Evolutionary conservation across 2,888 invertebrate genomes (phyloP).

Genomic region (Embidobia sp.): DNA sequence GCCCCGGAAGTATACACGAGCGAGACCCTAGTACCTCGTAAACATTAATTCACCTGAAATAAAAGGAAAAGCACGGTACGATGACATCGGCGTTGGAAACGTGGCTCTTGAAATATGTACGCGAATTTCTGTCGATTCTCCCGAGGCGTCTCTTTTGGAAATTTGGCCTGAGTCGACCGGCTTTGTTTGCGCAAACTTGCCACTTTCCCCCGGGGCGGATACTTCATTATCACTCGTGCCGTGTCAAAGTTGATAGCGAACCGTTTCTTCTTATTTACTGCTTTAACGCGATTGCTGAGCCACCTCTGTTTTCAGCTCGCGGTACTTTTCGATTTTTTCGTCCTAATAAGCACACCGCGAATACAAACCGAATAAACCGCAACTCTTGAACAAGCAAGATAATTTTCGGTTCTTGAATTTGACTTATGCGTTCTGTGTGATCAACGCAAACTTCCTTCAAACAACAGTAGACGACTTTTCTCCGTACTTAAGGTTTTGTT

Average conservation of each 20-base stretch:
- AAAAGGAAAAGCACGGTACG: slow-evolving; percentile 46
- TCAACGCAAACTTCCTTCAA: slow-evolving; percentile 19
- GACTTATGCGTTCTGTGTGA: slow-evolving; percentile 16
- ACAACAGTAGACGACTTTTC: slow-evolving; percentile 1
- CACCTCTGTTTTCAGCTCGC: slow-evolving; percentile 1
- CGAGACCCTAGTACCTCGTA: slow-evolving; percentile 27
- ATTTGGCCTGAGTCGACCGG: slow-evolving; percentile 43
- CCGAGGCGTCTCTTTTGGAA: slow-evolving; percentile 62
- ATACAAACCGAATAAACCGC: slow-evolving; percentile 25
- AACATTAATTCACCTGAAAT: slow-evolving; percentile 50
- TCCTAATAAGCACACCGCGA: slow-evolving; percentile 33
- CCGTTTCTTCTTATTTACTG: slow-evolving; percentile 47
- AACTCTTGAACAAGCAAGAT: slow-evolving; percentile 20
- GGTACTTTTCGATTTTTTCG: slow-evolving; percentile 26
- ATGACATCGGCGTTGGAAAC: slow-evolving; percentile 41
- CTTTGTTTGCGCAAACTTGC: slow-evolving; percentile 63
- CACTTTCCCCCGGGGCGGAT: slow-evolving; percentile 54
- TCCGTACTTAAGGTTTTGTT: not conserved
- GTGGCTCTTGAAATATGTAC: slow-evolving; percentile 47
- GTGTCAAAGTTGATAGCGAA: slow-evolving; percentile 56
- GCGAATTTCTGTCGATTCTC: slow-evolving; percentile 59
- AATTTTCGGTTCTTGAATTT: slow-evolving; percentile 23
- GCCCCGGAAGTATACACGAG: slow-evolving; percentile 25
- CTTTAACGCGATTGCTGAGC: slow-evolving; percentile 25
- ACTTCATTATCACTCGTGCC: slow-evolving; percentile 57